Conservation (phyloP, 2,888 invertebrate species). For the Rhodophaea formosa region DNA sequence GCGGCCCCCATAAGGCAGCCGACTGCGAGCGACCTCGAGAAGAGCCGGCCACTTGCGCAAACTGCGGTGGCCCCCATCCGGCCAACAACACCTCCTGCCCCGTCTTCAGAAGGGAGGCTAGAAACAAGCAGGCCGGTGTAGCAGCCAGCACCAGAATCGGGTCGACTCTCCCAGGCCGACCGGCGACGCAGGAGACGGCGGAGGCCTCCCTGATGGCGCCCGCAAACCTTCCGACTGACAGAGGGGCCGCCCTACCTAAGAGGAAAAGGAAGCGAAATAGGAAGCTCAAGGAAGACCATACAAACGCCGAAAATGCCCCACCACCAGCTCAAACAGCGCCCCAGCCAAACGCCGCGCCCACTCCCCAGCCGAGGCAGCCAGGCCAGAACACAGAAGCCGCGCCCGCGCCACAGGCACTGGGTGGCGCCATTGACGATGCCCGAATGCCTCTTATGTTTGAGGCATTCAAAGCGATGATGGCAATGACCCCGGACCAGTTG, state of each 20-base stretch:
- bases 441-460: background rate
- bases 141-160: slow-evolving; percentile 15
- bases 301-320: no score
- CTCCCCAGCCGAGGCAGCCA: background rate
- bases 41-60: background rate
- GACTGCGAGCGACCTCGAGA: slow-evolving; percentile 19
- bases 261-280: background rate
- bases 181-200: no score
- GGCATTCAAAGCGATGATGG: background rate
- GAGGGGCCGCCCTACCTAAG: background rate
- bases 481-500: background rate
- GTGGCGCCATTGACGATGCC: no score
- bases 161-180: no score
- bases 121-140: slow-evolving; percentile 21
- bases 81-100: slow-evolving; percentile 27
- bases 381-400: no score
- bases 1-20: background rate
- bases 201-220: background rate
- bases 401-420: background rate
- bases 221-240: background rate
- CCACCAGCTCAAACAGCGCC: no score
- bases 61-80: slow-evolving; percentile 27
- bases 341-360: no score
- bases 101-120: slow-evolving; percentile 8
- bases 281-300: no score